phyloP scores from a whole-genome alignment of 2,888 invertebrate genomes.

The Lumbricus terrestris region DNA sequence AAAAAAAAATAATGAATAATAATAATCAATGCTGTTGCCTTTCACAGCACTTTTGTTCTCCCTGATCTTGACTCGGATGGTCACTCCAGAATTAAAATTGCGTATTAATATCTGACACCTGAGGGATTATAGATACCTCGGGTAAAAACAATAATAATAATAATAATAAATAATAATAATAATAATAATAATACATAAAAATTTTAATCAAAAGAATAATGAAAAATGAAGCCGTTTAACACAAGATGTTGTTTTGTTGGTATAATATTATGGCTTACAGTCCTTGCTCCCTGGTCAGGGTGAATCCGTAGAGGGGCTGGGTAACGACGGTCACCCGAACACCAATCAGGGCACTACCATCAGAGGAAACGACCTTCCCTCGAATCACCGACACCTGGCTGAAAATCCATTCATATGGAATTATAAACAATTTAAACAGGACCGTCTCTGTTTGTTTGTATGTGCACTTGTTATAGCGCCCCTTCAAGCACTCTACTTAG shows the following conservation, averaged over 20 bases:
- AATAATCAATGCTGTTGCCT: no score
- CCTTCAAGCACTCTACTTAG: no score
- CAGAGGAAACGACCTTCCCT: constrained; percentile 90
- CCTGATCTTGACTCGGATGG: no score
- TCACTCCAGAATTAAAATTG: no score
- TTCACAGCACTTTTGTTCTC: no score
- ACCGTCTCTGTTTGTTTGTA: no score
- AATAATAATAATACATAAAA: neutral
- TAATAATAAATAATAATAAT: neutral
- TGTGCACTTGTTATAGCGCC: no score
- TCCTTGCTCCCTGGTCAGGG: constrained; percentile 63
- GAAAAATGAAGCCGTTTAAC: neutral
- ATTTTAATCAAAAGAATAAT: neutral
- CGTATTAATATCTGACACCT: no score
- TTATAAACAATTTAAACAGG: neutral
- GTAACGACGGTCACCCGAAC: constrained; percentile 93
- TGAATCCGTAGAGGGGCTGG: constrained; percentile 89
- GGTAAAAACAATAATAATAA: no score
- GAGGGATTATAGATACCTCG: no score
- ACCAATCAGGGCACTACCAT: constrained; percentile 92
- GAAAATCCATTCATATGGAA: constrained; percentile 47
- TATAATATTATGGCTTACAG: constrained; percentile 58
- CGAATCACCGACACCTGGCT: constrained; percentile 98
- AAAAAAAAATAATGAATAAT: no score
- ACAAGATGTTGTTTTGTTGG: neutral